phyloP scores from a whole-genome alignment of 2,888 invertebrate species.

The Cyrtodaria siliqua region DNA sequence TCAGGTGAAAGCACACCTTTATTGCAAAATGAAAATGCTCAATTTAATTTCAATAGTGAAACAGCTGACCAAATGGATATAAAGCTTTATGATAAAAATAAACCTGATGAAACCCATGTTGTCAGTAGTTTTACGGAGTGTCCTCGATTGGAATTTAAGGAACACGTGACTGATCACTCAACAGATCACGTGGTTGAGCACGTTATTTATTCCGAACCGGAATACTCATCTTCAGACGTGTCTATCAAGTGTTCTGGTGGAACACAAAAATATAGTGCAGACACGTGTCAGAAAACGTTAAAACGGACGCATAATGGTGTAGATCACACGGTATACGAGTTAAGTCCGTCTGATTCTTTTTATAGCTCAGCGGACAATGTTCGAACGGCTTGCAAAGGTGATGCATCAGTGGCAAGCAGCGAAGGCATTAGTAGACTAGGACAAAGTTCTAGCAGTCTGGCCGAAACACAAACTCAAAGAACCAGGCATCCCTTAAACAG shows the following conservation, averaged over 20 bases:
- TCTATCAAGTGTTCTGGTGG: constrained; percentile 46
- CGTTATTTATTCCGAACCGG: constrained; percentile 61
- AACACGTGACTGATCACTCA: constrained; percentile 25
- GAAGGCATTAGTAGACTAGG: constrained; percentile 45
- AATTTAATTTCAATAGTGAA: constrained; percentile 13
- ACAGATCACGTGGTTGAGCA: constrained; percentile 34
- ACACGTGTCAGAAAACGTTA: constrained; percentile 54
- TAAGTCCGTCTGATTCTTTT: constrained; percentile 62
- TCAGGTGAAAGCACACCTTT: constrained; percentile 46
- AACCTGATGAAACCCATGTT: constrained; percentile 6
- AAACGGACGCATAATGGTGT: constrained; percentile 57
- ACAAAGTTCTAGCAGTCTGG: constrained; percentile 49
- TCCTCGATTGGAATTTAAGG: constrained; percentile 29
- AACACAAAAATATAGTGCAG: constrained; percentile 28
- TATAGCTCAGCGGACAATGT: constrained; percentile 55
- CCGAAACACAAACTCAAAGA: constrained; percentile 33
- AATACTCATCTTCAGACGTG: constrained; percentile 58
- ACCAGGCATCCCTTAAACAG: constrained; percentile 34
- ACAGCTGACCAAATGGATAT: not conserved
- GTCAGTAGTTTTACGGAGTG: constrained; percentile 42
- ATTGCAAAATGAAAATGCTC: constrained; percentile 47
- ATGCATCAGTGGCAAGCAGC: constrained; percentile 30
- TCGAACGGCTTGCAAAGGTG: constrained; percentile 35
- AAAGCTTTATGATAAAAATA: not conserved
- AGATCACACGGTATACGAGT: constrained; percentile 60